Evolutionary conservation across 1,140 invertebrate species (phyloP).

Genomic region (Zaprionus taronus): DNA sequence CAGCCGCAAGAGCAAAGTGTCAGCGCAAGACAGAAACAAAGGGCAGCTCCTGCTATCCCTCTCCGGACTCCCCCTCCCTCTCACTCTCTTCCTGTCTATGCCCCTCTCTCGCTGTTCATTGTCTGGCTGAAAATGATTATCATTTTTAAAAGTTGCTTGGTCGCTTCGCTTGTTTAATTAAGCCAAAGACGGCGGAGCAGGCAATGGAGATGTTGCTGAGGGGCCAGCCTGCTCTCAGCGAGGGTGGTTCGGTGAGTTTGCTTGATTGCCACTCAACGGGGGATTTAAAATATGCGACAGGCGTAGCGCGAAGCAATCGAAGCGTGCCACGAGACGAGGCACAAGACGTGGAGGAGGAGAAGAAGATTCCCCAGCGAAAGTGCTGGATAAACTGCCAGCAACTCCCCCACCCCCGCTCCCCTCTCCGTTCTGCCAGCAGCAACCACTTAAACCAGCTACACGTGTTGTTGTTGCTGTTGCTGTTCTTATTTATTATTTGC

Average conservation of each 20-base stretch:
- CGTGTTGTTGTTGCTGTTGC: slow-evolving; percentile 48
- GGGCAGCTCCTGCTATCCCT: background rate
- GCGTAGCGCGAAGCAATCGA: slow-evolving; percentile 76
- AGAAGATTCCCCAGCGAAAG: slow-evolving; percentile 21
- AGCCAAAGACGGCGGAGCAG: slow-evolving; percentile 43
- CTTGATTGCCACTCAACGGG: slow-evolving; percentile 81
- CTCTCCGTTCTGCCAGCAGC: background rate
- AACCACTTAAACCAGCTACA: slow-evolving; percentile 64
- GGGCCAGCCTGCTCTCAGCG: background rate
- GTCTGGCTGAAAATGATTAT: slow-evolving; percentile 67
- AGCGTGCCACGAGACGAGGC: slow-evolving; percentile 11
- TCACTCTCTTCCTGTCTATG: background rate
- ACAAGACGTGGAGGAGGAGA: background rate
- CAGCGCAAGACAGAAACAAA: background rate
- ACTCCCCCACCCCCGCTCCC: background rate
- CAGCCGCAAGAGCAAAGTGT: background rate
- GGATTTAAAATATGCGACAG: slow-evolving; percentile 81
- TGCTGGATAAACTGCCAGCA: slow-evolving; percentile 46
- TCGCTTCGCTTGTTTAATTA: slow-evolving; percentile 77
- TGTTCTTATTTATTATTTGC: slow-evolving; percentile 31
- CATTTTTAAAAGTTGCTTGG: slow-evolving; percentile 73
- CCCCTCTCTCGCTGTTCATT: background rate
- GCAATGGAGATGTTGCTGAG: slow-evolving; percentile 14
- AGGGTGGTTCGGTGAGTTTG: slow-evolving; percentile 47
- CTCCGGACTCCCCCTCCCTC: background rate